Percentiles rank a stretch among this genome's conserved stretches.
Conservation (phyloP, 2,113 vertebrate genomes). For the Tetrax tetrax region DNA sequence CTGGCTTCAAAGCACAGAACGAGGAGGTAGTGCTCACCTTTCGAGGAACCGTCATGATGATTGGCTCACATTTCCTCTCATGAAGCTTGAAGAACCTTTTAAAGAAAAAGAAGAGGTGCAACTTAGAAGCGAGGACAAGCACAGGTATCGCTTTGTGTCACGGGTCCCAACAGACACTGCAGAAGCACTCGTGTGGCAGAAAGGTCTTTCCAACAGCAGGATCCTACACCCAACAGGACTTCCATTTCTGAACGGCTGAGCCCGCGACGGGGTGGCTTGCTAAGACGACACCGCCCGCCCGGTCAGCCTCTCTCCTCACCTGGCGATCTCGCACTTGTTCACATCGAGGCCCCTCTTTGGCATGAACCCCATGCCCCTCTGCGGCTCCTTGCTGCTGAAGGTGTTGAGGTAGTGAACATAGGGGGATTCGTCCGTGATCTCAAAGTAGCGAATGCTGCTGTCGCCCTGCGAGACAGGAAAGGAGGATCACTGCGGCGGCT, state of each 20-base stretch:
- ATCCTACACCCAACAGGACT: not conserved
- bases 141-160: accelerated
- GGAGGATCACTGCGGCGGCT: not conserved
- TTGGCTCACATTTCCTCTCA: conserved; percentile 95
- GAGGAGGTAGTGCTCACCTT: conserved; percentile 82
- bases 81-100: conserved; percentile 96
- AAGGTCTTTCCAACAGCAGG: not conserved
- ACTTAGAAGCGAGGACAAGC: not conserved
- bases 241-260: accelerated
- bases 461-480: conserved; percentile 81
- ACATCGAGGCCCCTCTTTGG: conserved; percentile 95
- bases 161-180: not conserved
- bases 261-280: accelerated
- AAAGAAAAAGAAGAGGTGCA: not conserved
- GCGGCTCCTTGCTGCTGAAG: conserved; percentile 94
- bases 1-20: not conserved
- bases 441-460: conserved; percentile 98
- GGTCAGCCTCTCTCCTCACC: conserved; percentile 67
- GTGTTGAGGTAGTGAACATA: conserved; percentile 97
- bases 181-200: not conserved
- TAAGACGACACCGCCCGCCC: accelerated
- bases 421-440: conserved; percentile 93
- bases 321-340: conserved; percentile 98
- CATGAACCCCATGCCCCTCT: conserved; percentile 99
- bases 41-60: conserved; percentile 97